Percentiles rank a stretch among this genome's conserved stretches.
Evolutionary conservation across 2,113 vertebrate species (phyloP).

Genomic region (Leptobrachium ailaonicum): DNA sequence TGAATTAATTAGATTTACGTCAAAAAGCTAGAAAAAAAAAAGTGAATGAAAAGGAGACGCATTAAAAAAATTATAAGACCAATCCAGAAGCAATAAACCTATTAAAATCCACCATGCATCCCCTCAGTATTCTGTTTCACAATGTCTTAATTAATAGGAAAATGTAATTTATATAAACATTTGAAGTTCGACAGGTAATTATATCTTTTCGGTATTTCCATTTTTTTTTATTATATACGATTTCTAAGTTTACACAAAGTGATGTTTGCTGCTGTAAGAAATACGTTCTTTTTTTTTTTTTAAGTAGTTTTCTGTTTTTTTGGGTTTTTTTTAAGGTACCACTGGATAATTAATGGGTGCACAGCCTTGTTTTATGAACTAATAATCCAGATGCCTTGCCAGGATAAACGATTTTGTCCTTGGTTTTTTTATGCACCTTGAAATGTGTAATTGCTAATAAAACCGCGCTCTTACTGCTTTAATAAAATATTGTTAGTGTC

Average conservation of each 20-base stretch:
- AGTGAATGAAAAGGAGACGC: conserved; percentile 13
- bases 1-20: neutral
- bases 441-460: conserved; percentile 51
- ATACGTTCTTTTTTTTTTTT: conserved; percentile 26
- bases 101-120: conserved; percentile 28
- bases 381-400: conserved; percentile 44
- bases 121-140: neutral
- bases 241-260: too few relatives aligned
- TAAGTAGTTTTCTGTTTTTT: neutral
- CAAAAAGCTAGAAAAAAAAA: conserved; percentile 25
- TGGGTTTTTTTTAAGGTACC: conserved; percentile 27
- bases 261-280: neutral
- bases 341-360: conserved; percentile 24
- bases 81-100: conserved; percentile 18
- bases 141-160: too few relatives aligned
- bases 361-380: conserved; percentile 40
- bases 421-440: conserved; percentile 47
- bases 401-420: conserved; percentile 45
- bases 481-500: conserved; percentile 48
- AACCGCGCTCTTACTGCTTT: conserved; percentile 44
- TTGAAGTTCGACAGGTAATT: neutral
- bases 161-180: too few relatives aligned
- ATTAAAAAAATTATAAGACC: conserved; percentile 30
- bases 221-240: neutral
- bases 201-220: neutral